A percentile compares a stretch with the other conserved stretches of the same genome.
phyloP scores from a whole-genome alignment of 1,140 invertebrate genomes.

The Pseudomyrmex sp. region DNA sequence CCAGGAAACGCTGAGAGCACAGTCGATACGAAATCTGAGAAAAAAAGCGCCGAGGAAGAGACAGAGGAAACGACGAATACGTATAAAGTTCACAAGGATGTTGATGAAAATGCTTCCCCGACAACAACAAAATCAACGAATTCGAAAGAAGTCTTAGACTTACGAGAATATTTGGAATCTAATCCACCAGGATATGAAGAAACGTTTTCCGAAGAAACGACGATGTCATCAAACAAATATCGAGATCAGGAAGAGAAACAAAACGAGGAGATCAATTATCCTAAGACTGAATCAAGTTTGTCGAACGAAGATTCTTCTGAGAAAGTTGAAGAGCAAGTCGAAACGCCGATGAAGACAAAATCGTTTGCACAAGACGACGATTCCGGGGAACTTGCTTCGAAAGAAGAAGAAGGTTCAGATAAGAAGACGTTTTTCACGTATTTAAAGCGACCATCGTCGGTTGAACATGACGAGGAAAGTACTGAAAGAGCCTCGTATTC shows the following conservation, averaged over 20 bases:
- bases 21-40: neutral
- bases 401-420: constrained; percentile 39
- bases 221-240: neutral
- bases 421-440: constrained; percentile 67
- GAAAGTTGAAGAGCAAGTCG: constrained; percentile 43
- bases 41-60: neutral
- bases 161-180: constrained; percentile 57
- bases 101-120: constrained; percentile 48
- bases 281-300: neutral
- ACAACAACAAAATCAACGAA: constrained; percentile 18
- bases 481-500: constrained; percentile 80
- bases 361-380: constrained; percentile 43
- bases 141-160: neutral
- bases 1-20: neutral
- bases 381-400: constrained; percentile 38
- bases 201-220: constrained; percentile 59
- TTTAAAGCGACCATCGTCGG: constrained; percentile 74
- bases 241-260: neutral
- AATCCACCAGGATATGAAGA: constrained; percentile 70
- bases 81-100: constrained; percentile 59
- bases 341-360: constrained; percentile 37
- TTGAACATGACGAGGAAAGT: constrained; percentile 78
- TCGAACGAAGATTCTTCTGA: constrained; percentile 50
- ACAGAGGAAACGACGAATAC: constrained; percentile 1
- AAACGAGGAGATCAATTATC: constrained; percentile 22